Conservation (phyloP, 2,888 invertebrate species). For the Eudiplozoon nipponicum region DNA sequence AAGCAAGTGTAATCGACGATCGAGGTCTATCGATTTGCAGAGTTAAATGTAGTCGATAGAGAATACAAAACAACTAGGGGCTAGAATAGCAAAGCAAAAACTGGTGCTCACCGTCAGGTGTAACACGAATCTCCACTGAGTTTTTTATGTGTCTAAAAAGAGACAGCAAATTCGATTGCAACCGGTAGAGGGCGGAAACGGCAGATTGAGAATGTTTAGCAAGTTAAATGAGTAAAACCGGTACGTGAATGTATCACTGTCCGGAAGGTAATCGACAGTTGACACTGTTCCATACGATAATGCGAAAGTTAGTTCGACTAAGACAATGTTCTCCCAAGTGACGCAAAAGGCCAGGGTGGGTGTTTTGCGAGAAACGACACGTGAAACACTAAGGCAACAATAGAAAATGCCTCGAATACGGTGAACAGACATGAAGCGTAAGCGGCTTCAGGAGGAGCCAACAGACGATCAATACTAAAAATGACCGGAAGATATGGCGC, state of each 20-base stretch:
- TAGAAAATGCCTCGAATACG: neutral
- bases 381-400: neutral
- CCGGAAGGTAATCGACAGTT: slow-evolving; percentile 5
- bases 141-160: slow-evolving; percentile 8
- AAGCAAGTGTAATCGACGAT: slow-evolving; percentile 13
- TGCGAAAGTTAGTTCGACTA: slow-evolving; percentile 5
- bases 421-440: slow-evolving; percentile 11
- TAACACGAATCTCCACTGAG: slow-evolving; percentile 9
- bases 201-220: slow-evolving; percentile 10
- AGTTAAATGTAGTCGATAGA: slow-evolving; percentile 11
- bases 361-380: slow-evolving; percentile 7
- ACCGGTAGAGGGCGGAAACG: slow-evolving; percentile 6
- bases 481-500: slow-evolving; percentile 14
- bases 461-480: slow-evolving; percentile 13
- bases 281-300: too few relatives aligned
- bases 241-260: slow-evolving; percentile 10
- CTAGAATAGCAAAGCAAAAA: slow-evolving; percentile 13
- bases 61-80: slow-evolving; percentile 12
- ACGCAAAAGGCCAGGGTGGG: slow-evolving; percentile 3
- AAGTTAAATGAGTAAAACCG: slow-evolving; percentile 9
- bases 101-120: slow-evolving; percentile 11
- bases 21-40: too few relatives aligned
- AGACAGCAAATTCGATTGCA: slow-evolving; percentile 7
- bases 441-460: slow-evolving; percentile 15
- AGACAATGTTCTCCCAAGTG: neutral